Evolutionary conservation across 2,113 vertebrate genomes (phyloP), one percentile per base, ranked within the genome.

Genomic region (Bothrops jararaca): DNA sequence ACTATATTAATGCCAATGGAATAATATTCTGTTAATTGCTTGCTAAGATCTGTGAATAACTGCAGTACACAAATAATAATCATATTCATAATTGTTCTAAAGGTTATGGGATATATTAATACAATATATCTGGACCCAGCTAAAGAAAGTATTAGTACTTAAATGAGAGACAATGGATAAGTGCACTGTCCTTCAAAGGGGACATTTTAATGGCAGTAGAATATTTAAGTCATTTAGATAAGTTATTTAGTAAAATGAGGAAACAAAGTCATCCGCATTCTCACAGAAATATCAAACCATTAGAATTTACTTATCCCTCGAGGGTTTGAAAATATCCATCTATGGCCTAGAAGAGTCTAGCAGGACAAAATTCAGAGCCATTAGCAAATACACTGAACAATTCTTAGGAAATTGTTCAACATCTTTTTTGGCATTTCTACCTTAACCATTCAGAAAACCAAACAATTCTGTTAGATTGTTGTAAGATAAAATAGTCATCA

Each of bases 31-130:
- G 53, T 1, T 34, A 64, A 89, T 45, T 91, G 57, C 94, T 89
- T n/a, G 86, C 69, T 69, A 57, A 69, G 42, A 88, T 95, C 45
- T 90, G 52, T 94, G 92, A 24, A 94, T 91, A 89, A 88, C 60
- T 24, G 23, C 7, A 48, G 15, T 58, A 26, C 29, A 22, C 15
- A 18, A 56, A 88, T 52, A 8, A 90, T 80, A 80, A 80, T 22
- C 74, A 29, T 85, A 93, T 48, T 53, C 91, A 53, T 3, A 89
- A 91, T 0, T 57, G 89, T 6, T 18, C 4, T 5, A 0, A 5
- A 57, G 13, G 34, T 34, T 45, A 52, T 93, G 91, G 86, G 88
- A 92, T 57, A 34, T 57, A 92, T 94, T 91, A 53, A 88, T 69
- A 34, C 29, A 26, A 39, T 58, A 29, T 57, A 26, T 10, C 34